Evolutionary conservation across 2,888 invertebrate genomes (phyloP), one percentile per base, ranked within the genome.

Genomic region (Papilio protenor): DNA sequence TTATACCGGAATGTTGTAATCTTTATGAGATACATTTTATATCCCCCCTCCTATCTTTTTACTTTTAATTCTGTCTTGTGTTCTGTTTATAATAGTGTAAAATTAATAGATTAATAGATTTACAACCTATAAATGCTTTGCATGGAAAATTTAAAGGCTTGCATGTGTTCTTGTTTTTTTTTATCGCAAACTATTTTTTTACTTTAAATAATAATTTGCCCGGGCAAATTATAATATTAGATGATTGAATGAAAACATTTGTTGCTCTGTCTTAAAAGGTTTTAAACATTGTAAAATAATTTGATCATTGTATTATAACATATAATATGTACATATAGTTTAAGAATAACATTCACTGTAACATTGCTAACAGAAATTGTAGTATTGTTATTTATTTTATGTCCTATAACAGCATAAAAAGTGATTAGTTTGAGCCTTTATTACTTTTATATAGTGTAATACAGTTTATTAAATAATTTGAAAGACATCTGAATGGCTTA

Each of bases 171-270:
- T 14, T 49, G 49, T n/a, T 55, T n/a, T 55, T 55, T 8, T 55
- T 55, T 8, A 55, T 16, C 16, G n/a, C 55, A 55, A 55, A 55
- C 8, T 55, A n/a, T 3, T 1, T 18, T 55, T 55, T 10, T 21
- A 8, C 18, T 18, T 1, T n/a, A 55, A 55, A 55, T n/a, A n/a
- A n/a, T n/a, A 55, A 55, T n/a, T 18, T n/a, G 1, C n/a, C 18
- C 55, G 11, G n/a, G 55, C n/a, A 55, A 55, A 55, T 55, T 6
- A 55, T 55, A 55, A n/a, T n/a, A 55, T 55, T 55, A n/a, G 55
- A 55, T 10, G 11, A 12, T 59, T 59, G 59, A 59, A 59, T 59
- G 59, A 23, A 59, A 59, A 59, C 59, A 59, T 59, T 59, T 59
- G 21, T 59, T 23, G 11, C 4, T 23, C 23, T 59, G 2, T 23